Evolutionary conservation across 1,140 invertebrate species (phyloP).

Genomic region (Heliconius himera): DNA sequence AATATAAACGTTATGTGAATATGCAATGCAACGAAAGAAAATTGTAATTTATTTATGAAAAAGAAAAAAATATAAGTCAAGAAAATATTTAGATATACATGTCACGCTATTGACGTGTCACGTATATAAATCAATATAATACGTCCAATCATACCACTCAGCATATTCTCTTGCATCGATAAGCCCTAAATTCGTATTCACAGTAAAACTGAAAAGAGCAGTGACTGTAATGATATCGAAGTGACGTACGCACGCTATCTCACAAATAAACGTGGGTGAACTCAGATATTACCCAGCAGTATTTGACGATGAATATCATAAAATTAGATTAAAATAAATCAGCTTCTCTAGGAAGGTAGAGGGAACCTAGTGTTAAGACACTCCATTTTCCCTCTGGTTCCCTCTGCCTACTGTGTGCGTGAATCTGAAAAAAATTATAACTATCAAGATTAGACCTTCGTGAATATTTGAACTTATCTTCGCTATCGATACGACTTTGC

Average conservation of each 20-base stretch:
- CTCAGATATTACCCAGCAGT: no score
- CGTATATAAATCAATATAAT: slow-evolving; percentile 9
- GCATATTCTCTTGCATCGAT: slow-evolving; percentile 19
- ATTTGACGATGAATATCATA: no score
- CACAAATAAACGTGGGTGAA: slow-evolving; percentile 9
- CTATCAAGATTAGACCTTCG: slow-evolving; percentile 58
- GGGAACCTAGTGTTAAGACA: no score
- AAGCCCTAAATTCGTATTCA: slow-evolving; percentile 9
- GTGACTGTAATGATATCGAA: slow-evolving; percentile 22
- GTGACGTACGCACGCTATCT: slow-evolving; percentile 18
- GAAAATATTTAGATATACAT: slow-evolving; percentile 1
- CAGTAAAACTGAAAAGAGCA: slow-evolving; percentile 21
- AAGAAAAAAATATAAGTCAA: neutral
- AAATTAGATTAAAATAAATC: no score
- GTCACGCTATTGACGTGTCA: neutral
- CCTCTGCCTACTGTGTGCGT: no score
- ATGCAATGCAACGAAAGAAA: neutral
- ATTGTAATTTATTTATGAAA: neutral
- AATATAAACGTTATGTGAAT: neutral
- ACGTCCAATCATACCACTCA: neutral
- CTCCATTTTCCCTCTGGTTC: no score
- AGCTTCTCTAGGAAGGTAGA: no score
- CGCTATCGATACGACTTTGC: slow-evolving; percentile 38
- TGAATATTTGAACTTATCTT: slow-evolving; percentile 58
- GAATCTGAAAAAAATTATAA: slow-evolving; percentile 13